Base-by-base conservation (phyloP, 2,888 invertebrate genomes). In the Rhodophaea formosa region DNA sequence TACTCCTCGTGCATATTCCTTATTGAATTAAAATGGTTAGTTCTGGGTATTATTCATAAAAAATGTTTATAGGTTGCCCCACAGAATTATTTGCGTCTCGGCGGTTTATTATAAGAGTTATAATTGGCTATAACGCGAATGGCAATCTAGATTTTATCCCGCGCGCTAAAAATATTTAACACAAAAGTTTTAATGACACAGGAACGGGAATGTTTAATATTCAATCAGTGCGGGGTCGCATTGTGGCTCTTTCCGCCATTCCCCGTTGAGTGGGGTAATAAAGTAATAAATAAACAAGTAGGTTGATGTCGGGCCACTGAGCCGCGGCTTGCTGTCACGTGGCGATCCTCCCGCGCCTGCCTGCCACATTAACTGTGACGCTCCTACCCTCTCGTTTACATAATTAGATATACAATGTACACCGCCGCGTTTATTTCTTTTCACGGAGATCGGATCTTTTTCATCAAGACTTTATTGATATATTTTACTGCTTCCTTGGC, bases 271-370 rank as follows among this genome's bases (percentile, higher is more conserved):
- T 84, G 80, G 80, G 85, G 82, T 81, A 81, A 83, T 84, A 86
- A 85, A 80, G 83, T 82, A 78, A 84, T 86, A 85, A 84, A 86
- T 87, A 87, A 84, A 82, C 80, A 84, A 86, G 83, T 75, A 79
- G 79, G 68, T 66, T 69, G 74, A 71, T 70, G 72, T 68, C 70
- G 68, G 67, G 63, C 68, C 61, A 59, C 57, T 65, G 64, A 47
- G 39, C 49, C 62, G 60, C 62, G 10, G 39, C 39, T 39, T n/a
- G 60, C 61, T 62, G 62, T 62, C 59, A 30, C 59, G 39, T 53
- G 57, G 57, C 66, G 54, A 64, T 66, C 68, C 70, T 66, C 65
- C 66, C 14, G 23, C 46, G 46, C 46, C 12, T 30, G 29, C 32
- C 70, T 68, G 68, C 69, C 71, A 68, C 56, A 56, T 56, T 56